Percentiles rank a stretch among this genome's conserved stretches.
These are phyloP conservation scores for Drosophila putrida DNA, from an alignment of 2,888 invertebrate species.

Conservation along the genomic window DNA sequence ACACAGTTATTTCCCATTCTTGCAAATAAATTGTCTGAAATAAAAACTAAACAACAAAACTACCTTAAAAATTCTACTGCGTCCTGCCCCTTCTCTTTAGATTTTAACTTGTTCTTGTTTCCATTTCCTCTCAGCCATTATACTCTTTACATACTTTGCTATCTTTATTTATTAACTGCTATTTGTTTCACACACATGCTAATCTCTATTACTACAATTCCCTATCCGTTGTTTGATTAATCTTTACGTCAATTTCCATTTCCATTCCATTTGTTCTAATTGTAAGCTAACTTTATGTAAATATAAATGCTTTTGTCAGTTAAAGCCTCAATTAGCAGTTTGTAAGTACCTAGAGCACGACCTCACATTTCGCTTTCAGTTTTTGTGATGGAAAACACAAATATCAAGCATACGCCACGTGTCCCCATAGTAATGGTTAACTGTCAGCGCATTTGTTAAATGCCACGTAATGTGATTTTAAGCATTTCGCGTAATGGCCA, in stretches of 20 bases:
- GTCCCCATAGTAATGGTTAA: conserved; percentile 13
- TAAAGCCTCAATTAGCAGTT: conserved; percentile 36
- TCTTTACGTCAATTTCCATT: conserved; percentile 17
- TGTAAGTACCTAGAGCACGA: conserved; percentile 27
- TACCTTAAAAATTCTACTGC: too few species aligned
- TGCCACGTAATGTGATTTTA: conserved; percentile 41
- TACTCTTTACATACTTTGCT: not conserved
- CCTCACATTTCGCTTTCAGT: not conserved
- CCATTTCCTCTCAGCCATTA: not conserved
- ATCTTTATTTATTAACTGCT: not conserved
- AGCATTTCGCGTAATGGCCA: conserved; percentile 12
- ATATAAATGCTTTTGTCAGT: conserved; percentile 7
- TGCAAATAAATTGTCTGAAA: too few species aligned
- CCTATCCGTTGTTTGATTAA: conserved; percentile 26
- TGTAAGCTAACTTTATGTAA: not conserved
- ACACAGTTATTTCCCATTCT: too few species aligned
- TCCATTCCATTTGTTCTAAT: conserved; percentile 4
- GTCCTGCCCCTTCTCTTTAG: too few species aligned
- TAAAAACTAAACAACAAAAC: too few species aligned
- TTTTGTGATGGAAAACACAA: conserved; percentile 15
- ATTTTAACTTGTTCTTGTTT: not conserved
- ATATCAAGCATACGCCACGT: conserved; percentile 47
- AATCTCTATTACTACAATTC: conserved; percentile 10
- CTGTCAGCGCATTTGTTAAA: conserved; percentile 34
- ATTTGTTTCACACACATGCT: conserved; percentile 10